These are phyloP conservation scores for Hemithea aestivaria DNA, from an alignment of 2,888 invertebrate species.

Conservation along the genomic window DNA sequence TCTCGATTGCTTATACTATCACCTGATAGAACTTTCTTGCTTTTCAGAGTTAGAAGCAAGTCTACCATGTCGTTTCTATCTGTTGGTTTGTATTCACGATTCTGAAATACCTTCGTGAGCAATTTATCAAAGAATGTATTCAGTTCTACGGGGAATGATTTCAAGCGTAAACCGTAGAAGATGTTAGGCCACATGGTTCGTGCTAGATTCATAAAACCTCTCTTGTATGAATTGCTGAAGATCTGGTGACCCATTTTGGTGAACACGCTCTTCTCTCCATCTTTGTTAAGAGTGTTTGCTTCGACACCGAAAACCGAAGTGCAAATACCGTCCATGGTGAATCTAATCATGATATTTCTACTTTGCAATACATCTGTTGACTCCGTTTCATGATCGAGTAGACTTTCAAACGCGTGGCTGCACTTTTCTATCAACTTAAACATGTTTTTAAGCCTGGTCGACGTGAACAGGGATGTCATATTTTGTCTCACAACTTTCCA, in stretches of 20 bases:
- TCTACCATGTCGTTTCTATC: conserved; percentile 5
- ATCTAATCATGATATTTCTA: conserved; percentile 25
- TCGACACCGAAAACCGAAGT: conserved; percentile 38
- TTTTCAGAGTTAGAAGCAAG: not conserved
- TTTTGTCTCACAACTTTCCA: conserved; percentile 33
- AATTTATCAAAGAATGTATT: conserved; percentile 3
- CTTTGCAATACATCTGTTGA: conserved; percentile 16
- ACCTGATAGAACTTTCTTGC: not conserved
- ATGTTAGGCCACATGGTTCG: conserved; percentile 3
- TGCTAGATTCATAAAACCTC: not conserved
- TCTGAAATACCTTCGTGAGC: not conserved
- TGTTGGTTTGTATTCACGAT: conserved; percentile 2
- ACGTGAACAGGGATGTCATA: conserved; percentile 29
- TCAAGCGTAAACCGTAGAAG: conserved; percentile 4
- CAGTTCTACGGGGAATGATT: not conserved
- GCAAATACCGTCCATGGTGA: conserved; percentile 33
- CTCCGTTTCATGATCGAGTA: conserved; percentile 20
- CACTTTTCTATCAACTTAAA: conserved; percentile 31
- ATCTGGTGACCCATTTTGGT: conserved; percentile 27
- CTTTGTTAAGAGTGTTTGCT: conserved; percentile 29
- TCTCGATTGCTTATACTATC: not conserved
- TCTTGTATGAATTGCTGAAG: conserved; percentile 18
- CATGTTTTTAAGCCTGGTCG: conserved; percentile 33
- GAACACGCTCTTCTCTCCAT: conserved; percentile 31
- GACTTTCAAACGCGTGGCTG: conserved; percentile 18